Percentiles rank a stretch among this genome's conserved stretches.
Conservation (phyloP, 2,888 invertebrate species). For the Mechanitis messenoides region DNA sequence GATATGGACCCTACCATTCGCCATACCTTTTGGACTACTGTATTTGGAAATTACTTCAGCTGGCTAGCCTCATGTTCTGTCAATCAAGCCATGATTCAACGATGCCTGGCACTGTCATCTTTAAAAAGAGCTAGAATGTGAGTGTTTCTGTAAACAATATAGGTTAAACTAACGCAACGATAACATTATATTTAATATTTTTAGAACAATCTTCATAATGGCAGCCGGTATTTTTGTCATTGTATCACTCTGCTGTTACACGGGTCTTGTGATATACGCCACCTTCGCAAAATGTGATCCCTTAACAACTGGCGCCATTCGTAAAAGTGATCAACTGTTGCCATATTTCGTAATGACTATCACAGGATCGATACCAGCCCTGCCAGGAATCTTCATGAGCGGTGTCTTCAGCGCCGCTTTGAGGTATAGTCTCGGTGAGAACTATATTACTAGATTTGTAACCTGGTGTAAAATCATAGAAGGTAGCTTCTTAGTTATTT, state of each 20-base stretch:
- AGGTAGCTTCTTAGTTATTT: too few relatives aligned
- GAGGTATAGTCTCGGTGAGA: constrained; percentile 71
- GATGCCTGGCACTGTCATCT: constrained; percentile 86
- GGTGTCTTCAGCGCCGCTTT: constrained; percentile 92
- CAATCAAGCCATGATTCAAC: constrained; percentile 92
- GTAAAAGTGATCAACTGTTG: constrained; percentile 83
- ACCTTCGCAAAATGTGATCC: constrained; percentile 91
- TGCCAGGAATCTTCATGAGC: constrained; percentile 90
- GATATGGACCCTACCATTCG: constrained; percentile 84
- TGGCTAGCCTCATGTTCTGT: constrained; percentile 89
- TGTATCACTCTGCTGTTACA: constrained; percentile 86
- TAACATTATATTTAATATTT: constrained; percentile 25
- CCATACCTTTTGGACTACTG: constrained; percentile 88
- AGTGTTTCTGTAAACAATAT: constrained; percentile 38
- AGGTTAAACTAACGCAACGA: neutral
- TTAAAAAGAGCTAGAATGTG: constrained; percentile 83
- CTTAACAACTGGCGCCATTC: constrained; percentile 81
- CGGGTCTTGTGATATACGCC: constrained; percentile 91
- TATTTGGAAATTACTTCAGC: constrained; percentile 85
- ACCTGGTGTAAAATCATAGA: neutral
- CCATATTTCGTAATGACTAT: constrained; percentile 91
- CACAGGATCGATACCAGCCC: constrained; percentile 82
- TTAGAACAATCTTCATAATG: constrained; percentile 84
- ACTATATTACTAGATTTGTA: constrained; percentile 2
- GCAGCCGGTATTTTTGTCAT: constrained; percentile 85